Evolutionary conservation across 2,888 invertebrate species (phyloP).

Genomic region (Drosophila kokeensis): DNA sequence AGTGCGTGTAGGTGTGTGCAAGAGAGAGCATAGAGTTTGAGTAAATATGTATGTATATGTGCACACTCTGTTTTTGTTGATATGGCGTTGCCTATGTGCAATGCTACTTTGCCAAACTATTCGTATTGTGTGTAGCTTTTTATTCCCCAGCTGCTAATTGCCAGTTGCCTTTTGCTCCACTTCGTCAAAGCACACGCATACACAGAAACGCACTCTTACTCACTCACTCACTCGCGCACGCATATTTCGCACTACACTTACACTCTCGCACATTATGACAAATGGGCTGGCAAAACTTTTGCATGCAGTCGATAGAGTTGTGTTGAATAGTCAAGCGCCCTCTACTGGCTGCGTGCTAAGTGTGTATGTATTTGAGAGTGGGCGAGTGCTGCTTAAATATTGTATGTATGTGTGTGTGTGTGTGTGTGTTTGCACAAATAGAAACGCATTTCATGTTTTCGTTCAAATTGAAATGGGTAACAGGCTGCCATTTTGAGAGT

Average conservation of each 20-base stretch:
- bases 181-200: conserved; percentile 37
- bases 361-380: conserved; percentile 23
- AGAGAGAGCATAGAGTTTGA: conserved; percentile 34
- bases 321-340: conserved; percentile 11
- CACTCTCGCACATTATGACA: conserved; percentile 32
- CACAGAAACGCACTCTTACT: conserved; percentile 5
- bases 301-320: conserved; percentile 42
- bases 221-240: conserved; percentile 3
- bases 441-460: conserved; percentile 71
- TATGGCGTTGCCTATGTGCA: conserved; percentile 56
- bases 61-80: conserved; percentile 38
- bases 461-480: conserved; percentile 25
- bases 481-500: conserved; percentile 26
- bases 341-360: conserved; percentile 11
- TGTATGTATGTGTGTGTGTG: conserved; percentile 19
- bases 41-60: conserved; percentile 19
- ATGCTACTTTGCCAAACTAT: conserved; percentile 62
- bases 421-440: conserved; percentile 66
- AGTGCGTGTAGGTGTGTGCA: conserved; percentile 23
- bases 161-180: conserved; percentile 55
- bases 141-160: conserved; percentile 52
- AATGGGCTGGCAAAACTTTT: conserved; percentile 46
- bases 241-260: conserved; percentile 31
- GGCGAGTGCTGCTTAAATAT: conserved; percentile 2
- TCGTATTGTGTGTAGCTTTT: conserved; percentile 31